Base-by-base conservation (phyloP, 1,140 invertebrate genomes). In the Eciton burchellii region DNA sequence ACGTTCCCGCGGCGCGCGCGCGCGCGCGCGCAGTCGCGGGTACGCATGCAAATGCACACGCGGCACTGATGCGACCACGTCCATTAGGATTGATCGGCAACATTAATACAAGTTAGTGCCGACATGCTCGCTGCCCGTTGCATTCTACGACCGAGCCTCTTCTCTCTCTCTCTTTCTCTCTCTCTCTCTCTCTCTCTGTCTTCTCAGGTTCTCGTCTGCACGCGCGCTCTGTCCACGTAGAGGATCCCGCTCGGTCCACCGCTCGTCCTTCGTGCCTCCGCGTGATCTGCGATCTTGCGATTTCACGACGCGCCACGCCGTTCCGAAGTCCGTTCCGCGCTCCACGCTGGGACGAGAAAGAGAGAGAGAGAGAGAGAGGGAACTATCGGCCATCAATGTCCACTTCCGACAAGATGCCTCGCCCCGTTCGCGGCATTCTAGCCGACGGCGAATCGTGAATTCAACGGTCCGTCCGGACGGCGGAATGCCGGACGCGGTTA, bases 61-160 rank as follows among this genome's bases (percentile, higher is more conserved):
- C 90, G 83, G 85, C 88, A 85, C 90, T 92, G 92, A 92, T 90
- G 89, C 87, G 89, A 89, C 87, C 89, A 90, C 89, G 90, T 93
- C 92, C 91, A 93, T 93, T 93, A 93, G 90, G 91, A 93, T 93
- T 93, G 92, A 93, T 93, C 91, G 92, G 88, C 89, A 91, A 93
- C 92, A 92, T 93, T 92, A 92, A 92, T 93, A 93, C 92, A 91
- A 93, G 91, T 93, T 93, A 93, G 92, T 93, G 91, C 90, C 91
- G 92, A 93, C 92, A 93, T 92, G 91, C 77, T 88, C 86, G 88
- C 73, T 84, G 89, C 90, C 57, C 76, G 82, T 63, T 84, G 85
- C 84, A 84, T 74, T 87, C 84, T 79, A 56, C 49, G 29, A 29
- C 45, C 81, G 62, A 35, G 2, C 6, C 35, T 74, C 54, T n/a